Evolutionary conservation across 2,113 vertebrate species (phyloP).

Genomic region (Raja brachyura): DNA sequence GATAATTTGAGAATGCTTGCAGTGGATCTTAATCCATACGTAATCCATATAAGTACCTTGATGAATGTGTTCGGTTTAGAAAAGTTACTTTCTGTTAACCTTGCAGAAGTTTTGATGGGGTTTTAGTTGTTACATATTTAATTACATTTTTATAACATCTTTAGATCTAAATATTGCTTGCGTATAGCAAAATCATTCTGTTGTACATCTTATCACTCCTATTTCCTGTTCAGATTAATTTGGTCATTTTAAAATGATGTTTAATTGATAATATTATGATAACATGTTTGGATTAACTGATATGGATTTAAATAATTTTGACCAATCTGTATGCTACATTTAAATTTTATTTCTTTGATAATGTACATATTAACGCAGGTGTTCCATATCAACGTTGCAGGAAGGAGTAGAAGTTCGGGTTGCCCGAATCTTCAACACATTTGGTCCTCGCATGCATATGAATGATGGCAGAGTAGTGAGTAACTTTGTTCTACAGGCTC

Average conservation of each 20-base stretch:
- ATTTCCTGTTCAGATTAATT: background rate
- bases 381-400: constrained; percentile 51
- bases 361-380: background rate
- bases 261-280: background rate
- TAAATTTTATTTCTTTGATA: background rate
- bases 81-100: background rate
- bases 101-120: background rate
- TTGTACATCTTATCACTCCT: background rate
- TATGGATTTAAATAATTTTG: background rate
- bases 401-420: constrained; percentile 96
- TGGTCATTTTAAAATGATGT: background rate
- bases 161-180: background rate
- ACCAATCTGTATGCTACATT: background rate
- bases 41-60: background rate
- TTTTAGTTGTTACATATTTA: background rate
- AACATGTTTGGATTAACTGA: background rate
- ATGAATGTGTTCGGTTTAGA: background rate
- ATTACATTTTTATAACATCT: background rate
- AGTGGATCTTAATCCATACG: background rate
- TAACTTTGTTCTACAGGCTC: constrained; percentile 95
- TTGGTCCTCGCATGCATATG: constrained; percentile 98
- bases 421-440: constrained; percentile 97
- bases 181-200: background rate
- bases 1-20: background rate
- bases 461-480: constrained; percentile 97